Base-by-base conservation (phyloP, 2,888 invertebrate species). In the Cerceris rybyensis region DNA sequence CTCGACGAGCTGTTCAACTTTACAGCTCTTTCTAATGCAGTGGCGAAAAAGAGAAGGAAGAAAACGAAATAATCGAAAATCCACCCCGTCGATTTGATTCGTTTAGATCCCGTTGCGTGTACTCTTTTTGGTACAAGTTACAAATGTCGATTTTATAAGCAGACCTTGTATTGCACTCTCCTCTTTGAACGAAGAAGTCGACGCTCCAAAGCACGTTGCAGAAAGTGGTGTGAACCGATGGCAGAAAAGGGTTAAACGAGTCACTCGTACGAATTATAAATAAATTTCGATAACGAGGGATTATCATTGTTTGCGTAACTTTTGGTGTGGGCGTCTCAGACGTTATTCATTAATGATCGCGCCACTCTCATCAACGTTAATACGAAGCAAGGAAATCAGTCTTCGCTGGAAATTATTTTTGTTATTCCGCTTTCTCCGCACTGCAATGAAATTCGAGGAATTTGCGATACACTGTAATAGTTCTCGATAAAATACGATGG, bases 251-350 rank as follows among this genome's bases (percentile, higher is more conserved):
- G 41, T 66, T 46, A 54, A 59, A 59, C 68, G 52, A 66, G 65
- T 64, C 57, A 41, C 60, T 43, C 43, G 50, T 58, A 42, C 57
- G 70, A 78, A 77, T 78, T 81, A 87, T 84, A 82, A 83, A 86
- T 84, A 85, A 83, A 74, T 52, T 43, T 64, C 50, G 84, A 87
- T 88, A 87, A 87, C 78, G 64, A 63, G 68, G 73, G 80, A 83
- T 87, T 88, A 89, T 90, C 87, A 69, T 65, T 84, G 87, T 87
- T 88, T 88, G 83, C 87, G 84, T 84, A 86, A 84, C 75, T 64
- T 69, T 70, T 70, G 76, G 84, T 82, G 89, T 87, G 87, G 86
- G 87, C 84, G 90, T 85, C 81, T 71, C 80, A 68, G 65, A 82
- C 82, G 85, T 80, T 81, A 81, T 72, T 66, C 85, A 77, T 84